Conservation (phyloP, 2,797 vertebrate species). For the Spinibarbus caldwelli region DNA sequence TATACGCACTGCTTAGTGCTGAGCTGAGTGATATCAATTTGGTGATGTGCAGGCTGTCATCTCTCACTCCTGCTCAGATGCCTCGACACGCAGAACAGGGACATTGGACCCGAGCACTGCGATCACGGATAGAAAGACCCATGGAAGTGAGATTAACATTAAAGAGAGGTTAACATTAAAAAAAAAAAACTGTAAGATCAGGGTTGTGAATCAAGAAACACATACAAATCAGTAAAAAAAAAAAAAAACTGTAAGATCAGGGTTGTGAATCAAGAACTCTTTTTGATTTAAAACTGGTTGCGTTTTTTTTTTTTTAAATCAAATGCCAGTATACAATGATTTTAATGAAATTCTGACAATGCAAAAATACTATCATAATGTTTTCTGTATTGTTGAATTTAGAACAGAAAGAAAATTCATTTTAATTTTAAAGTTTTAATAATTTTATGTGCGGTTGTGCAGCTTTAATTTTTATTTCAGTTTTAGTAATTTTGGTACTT, state of each 20-base stretch:
- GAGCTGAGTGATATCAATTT: conserved; percentile 78
- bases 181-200: too few relatives aligned
- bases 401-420: too few relatives aligned
- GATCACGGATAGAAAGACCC: conserved; percentile 72
- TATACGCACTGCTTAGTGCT: conserved; percentile 72
- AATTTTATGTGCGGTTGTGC: not conserved
- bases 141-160: conserved; percentile 76
- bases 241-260: not conserved
- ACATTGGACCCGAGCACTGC: conserved; percentile 73
- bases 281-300: not conserved
- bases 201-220: too few relatives aligned
- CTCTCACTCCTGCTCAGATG: conserved; percentile 69
- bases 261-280: not conserved
- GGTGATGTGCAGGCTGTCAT: conserved; percentile 67
- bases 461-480: not conserved
- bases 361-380: too few relatives aligned
- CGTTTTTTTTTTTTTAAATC: too few relatives aligned
- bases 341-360: not conserved
- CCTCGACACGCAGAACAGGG: conserved; percentile 76
- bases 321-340: not conserved
- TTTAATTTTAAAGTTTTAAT: not conserved
- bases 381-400: too few relatives aligned
- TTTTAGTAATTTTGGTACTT: not conserved
- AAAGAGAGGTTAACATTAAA: not conserved
- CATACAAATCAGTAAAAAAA: too few relatives aligned